Percentiles rank a stretch among this genome's conserved stretches.
Conservation (phyloP, 2,888 invertebrate species). For the Drosophila neonasuta region DNA sequence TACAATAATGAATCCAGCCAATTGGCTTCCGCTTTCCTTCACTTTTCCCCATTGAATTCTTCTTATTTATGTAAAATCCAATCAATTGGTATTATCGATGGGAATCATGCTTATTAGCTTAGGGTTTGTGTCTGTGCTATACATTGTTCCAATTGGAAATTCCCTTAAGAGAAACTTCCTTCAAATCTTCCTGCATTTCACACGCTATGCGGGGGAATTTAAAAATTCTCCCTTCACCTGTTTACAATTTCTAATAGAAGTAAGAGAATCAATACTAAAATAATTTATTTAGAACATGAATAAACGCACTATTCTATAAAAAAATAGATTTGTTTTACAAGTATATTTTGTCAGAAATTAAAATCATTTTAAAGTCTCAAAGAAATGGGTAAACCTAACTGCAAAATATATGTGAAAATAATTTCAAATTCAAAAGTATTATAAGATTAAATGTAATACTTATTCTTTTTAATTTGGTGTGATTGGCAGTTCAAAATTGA, state of each 20-base stretch:
- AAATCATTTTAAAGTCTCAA: too few species aligned
- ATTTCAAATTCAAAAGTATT: too few species aligned
- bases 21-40: slow-evolving; percentile 29
- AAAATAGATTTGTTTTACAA: too few species aligned
- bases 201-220: not conserved
- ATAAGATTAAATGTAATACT: too few species aligned
- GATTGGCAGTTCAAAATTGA: not conserved
- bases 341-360: too few species aligned
- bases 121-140: slow-evolving; percentile 25
- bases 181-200: not conserved
- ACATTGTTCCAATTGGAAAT: slow-evolving; percentile 28
- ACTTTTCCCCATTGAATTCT: slow-evolving; percentile 52
- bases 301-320: too few species aligned
- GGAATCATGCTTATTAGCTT: slow-evolving; percentile 44
- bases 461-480: too few species aligned
- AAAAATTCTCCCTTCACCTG: not conserved
- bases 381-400: too few species aligned
- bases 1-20: slow-evolving; percentile 39
- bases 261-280: not conserved
- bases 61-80: slow-evolving; percentile 41
- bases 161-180: not conserved
- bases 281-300: not conserved
- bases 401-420: too few species aligned
- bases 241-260: not conserved
- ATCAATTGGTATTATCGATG: slow-evolving; percentile 43